Evolutionary conservation across 1,140 invertebrate genomes (phyloP), one percentile per base, ranked within the genome.

Genomic region (Drosophila aff.): DNA sequence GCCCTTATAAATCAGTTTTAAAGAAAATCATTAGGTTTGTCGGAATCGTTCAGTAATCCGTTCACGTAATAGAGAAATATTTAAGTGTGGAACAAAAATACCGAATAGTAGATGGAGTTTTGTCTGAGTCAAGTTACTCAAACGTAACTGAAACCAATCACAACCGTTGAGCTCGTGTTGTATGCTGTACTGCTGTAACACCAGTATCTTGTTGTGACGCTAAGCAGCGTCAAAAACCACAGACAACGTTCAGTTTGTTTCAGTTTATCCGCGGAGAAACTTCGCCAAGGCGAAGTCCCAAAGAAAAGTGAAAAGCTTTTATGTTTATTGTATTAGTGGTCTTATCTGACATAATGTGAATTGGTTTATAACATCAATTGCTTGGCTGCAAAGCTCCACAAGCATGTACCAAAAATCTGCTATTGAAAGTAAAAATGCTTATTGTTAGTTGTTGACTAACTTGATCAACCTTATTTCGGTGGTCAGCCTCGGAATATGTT

Each of bases 181-280:
- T 57, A 33, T 71, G 68, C 63, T 41, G 67, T 47, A 67, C 33
- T 46, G 44, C 36, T 52, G 46, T 67, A 57, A 44, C 49, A 81
- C 50, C 38, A 41, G 61, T 65, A 36, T 46, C 38, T 66, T 40
- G 26, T 46, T 36, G 36, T 31, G 26, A 57, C 38, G 47, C 53
- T 62, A 38, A 58, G 44, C 75, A 59, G 28, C 46, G 41, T 38
- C 76, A 60, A 79, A 78, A 78, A 63, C 52, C 65, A 62, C 59
- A 41, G 67, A 18, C 62, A 55, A 41, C 41, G 58, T 41, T 76
- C 53, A 76, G 74, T 76, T 60, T 65, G 47, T 59, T 60, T 76
- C 57, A 64, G 73, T 75, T 57, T 57, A 77, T 33, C 41, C 73
- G 75, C 55, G 63, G 75, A 76, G 75, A 77, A 77, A 77, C 75